These are phyloP conservation scores for Leucophenga varia DNA, from an alignment of 1,140 invertebrate genomes.

Conservation along the genomic window DNA sequence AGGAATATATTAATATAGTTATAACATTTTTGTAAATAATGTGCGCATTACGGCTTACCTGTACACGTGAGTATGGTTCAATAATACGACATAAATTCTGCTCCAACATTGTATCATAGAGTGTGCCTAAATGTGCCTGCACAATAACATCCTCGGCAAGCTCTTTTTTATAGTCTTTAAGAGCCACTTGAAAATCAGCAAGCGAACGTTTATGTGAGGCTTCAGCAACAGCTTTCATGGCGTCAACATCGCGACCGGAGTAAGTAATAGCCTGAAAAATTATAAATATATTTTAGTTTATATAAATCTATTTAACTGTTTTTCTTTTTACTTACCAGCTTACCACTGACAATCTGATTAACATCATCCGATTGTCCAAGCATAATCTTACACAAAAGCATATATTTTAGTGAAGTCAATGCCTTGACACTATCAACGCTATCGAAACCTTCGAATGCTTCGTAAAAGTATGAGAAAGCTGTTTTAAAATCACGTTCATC, in stretches of 20 bases:
- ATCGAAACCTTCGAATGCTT: constrained; percentile 99
- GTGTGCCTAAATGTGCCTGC: constrained; percentile 89
- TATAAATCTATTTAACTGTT: background rate
- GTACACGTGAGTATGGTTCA: constrained; percentile 96
- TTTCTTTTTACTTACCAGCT: constrained; percentile 62
- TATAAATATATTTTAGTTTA: background rate
- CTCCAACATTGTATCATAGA: constrained; percentile 98
- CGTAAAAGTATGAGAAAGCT: constrained; percentile 99
- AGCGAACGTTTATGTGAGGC: constrained; percentile 95
- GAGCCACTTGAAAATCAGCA: constrained; percentile 89
- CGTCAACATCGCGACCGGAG: constrained; percentile 91
- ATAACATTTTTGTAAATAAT: background rate
- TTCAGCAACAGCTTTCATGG: constrained; percentile 95
- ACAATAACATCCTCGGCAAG: constrained; percentile 96
- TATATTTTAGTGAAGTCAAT: constrained; percentile 94
- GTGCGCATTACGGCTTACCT: constrained; percentile 65
- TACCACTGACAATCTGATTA: constrained; percentile 91
- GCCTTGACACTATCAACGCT: constrained; percentile 92
- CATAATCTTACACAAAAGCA: constrained; percentile 99
- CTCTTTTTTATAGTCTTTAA: constrained; percentile 85
- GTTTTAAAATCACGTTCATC: constrained; percentile 99
- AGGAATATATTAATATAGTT: constrained; percentile 4
- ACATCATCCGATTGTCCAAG: constrained; percentile 95
- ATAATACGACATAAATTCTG: constrained; percentile 98
- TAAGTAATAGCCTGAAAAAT: constrained; percentile 81